Evolutionary conservation across 2,888 invertebrate species (phyloP).

Genomic region (Crocallis elinguaria): DNA sequence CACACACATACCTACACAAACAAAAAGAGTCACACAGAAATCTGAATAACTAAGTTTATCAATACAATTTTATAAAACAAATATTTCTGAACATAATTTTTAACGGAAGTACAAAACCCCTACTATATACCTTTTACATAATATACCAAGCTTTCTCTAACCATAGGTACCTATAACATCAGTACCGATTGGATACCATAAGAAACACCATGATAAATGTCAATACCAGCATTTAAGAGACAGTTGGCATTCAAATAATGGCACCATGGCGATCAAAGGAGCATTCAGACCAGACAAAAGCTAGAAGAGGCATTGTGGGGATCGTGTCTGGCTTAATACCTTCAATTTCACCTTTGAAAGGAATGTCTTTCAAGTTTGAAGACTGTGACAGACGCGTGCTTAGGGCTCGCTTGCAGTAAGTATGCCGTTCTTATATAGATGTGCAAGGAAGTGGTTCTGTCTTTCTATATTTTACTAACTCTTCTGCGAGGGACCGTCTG

Average conservation of each 20-base stretch:
- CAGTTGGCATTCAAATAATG: constrained; percentile 36
- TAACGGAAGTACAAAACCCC: no score
- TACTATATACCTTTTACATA: no score
- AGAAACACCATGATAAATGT: constrained; percentile 17
- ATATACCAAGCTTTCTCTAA: no score
- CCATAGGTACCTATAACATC: neutral
- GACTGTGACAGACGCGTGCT: constrained; percentile 1
- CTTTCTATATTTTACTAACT: no score
- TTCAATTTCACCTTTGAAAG: constrained; percentile 61
- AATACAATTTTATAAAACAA: no score
- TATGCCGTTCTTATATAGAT: neutral
- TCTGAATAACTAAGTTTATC: no score
- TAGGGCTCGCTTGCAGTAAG: neutral
- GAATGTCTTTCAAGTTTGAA: constrained; percentile 53
- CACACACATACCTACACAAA: no score
- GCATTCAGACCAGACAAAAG: constrained; percentile 58
- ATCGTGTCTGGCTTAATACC: constrained; percentile 60
- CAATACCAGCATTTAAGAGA: constrained; percentile 14
- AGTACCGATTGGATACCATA: neutral
- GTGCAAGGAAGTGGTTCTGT: neutral
- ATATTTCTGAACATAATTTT: no score
- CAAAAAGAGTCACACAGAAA: no score
- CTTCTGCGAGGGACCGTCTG: no score
- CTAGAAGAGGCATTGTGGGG: constrained; percentile 64
- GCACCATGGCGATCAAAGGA: constrained; percentile 33